Evolutionary conservation across 2,888 invertebrate genomes (phyloP).

Genomic region (Kryphioiulus occultus): DNA sequence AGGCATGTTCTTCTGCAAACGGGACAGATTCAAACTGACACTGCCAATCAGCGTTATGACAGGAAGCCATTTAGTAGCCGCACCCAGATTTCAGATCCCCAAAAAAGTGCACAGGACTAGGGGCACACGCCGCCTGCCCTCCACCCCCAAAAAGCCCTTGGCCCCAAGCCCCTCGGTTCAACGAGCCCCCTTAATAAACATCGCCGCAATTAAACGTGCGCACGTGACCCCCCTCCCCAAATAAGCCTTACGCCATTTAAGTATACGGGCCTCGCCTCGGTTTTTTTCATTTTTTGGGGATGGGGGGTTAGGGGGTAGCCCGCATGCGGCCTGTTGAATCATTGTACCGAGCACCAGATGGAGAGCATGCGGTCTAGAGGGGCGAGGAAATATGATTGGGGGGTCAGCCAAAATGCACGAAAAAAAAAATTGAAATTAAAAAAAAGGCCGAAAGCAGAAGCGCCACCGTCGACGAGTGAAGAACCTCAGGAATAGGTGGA

Average conservation of each 20-base stretch:
- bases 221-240: background rate
- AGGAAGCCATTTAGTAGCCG: no score
- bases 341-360: background rate
- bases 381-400: background rate
- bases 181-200: background rate
- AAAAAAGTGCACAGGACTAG: no score
- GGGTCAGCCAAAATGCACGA: no score
- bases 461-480: background rate
- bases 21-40: no score
- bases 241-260: background rate
- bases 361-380: background rate
- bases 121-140: no score
- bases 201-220: background rate
- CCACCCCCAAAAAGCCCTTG: no score
- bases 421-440: background rate
- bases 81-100: no score
- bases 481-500: background rate
- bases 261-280: background rate
- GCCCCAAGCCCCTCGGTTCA: background rate
- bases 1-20: no score
- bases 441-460: background rate
- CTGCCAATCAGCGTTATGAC: no score
- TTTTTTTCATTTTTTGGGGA: no score
- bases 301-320: background rate
- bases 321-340: conserved; percentile 5